phyloP scores from a whole-genome alignment of 2,888 invertebrate species.

The Fissipunctia ypsillon region DNA sequence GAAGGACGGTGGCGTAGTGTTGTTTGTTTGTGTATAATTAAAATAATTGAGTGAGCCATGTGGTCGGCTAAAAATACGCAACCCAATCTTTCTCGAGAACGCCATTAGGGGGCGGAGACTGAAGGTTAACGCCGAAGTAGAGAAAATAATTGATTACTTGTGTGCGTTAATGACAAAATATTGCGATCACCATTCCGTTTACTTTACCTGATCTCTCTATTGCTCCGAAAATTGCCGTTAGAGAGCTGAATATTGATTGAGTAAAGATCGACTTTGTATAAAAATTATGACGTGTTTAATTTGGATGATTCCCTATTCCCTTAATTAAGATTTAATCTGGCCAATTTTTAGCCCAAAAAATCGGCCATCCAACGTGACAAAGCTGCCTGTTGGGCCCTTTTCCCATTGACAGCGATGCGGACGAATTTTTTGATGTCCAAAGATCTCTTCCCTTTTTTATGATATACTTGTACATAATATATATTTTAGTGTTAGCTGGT shows the following conservation, averaged over 20 bases:
- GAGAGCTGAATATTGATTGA: neutral
- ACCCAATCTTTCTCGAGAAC: conserved; percentile 44
- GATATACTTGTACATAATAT: too few relatives aligned
- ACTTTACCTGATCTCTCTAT: neutral
- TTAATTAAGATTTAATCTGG: too few relatives aligned
- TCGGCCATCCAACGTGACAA: too few relatives aligned
- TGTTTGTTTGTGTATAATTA: conserved; percentile 50
- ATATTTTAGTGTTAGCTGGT: too few relatives aligned
- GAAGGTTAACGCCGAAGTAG: conserved; percentile 33
- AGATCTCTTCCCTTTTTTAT: too few relatives aligned
- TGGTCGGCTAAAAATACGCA: conserved; percentile 48
- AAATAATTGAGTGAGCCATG: conserved; percentile 50
- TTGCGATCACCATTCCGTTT: neutral
- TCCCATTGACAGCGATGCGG: too few relatives aligned
- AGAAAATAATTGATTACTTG: conserved; percentile 25
- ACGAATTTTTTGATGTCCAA: too few relatives aligned
- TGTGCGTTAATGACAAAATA: conserved; percentile 31
- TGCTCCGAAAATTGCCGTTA: neutral
- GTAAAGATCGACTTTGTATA: neutral
- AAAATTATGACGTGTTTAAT: neutral
- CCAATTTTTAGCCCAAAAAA: too few relatives aligned
- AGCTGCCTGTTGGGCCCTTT: too few relatives aligned
- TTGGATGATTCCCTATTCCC: too few relatives aligned
- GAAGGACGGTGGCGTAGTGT: neutral
- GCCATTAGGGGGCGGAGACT: conserved; percentile 25